Evolutionary conservation across 1,140 invertebrate genomes (phyloP), one percentile per base, ranked within the genome.

Genomic region (Musca domestica): DNA sequence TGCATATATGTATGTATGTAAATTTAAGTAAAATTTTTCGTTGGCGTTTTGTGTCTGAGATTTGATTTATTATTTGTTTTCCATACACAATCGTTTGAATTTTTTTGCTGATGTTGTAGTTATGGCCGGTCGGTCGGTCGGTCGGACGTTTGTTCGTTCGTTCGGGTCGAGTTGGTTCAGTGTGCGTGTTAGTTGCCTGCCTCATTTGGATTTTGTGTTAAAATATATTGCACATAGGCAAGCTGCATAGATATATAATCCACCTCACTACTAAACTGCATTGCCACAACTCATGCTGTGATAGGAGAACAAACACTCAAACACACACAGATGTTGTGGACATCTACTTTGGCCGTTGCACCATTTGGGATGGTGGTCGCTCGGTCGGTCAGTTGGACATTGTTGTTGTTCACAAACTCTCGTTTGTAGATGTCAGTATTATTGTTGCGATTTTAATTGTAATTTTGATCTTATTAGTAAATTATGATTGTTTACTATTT

Each of bases 381-480:
- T 25, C 34, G 6, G 20, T 49, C 19, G 15, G 48, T 25, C 25
- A 25, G 52, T 19, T 7, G 34, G 10, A 34, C 17, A 4, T 30
- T 41, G 56, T 41, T 61, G 1, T 30, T 41, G 56, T 41, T 61
- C 19, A 56, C 25, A 58, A 27, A 61, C 19, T 61, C 27, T 41
- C 34, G 4, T 12, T 10, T 41, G 34, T 41, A 9, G 4, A 41
- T 41, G 34, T 7, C 34, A 61, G 17, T 61, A 27, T 71, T 71
- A 71, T 49, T 49, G 56, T 49, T 23, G 30, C 20, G 58, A 64
- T 71, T 64, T 49, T 64, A 70, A 73, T 70, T 67, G 66, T 67
- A 68, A 70, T 71, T 71, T 48, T 66, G 49, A 66, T 66, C 64
- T 70, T 70, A 71, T 61, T 67, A 71, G 52, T 51, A 67, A 73